A percentile compares a stretch with the other conserved stretches of the same genome.
Evolutionary conservation across 2,888 invertebrate species (phyloP).

Genomic region (Tyria jacobaeae): DNA sequence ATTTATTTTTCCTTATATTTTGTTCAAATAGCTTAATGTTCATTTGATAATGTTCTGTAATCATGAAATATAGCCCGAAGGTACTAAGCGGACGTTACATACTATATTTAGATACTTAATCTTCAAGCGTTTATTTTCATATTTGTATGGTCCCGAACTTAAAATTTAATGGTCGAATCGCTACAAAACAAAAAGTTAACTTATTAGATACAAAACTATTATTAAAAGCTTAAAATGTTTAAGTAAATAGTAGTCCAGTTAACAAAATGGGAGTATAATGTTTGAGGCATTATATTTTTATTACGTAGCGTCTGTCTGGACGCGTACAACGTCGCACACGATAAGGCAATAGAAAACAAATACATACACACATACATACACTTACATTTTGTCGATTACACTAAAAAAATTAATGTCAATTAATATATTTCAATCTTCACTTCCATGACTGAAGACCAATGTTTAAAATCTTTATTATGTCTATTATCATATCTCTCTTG

Average conservation of each 20-base stretch:
- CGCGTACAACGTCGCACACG: not conserved
- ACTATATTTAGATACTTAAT: conserved; percentile 47
- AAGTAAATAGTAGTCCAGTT: conserved; percentile 28
- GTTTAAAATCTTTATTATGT: too few relatives aligned
- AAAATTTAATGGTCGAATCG: conserved; percentile 51
- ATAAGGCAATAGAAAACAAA: not conserved
- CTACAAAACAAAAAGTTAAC: conserved; percentile 73
- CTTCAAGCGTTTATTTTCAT: conserved; percentile 19
- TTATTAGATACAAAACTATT: conserved; percentile 72
- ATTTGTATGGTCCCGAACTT: conserved; percentile 43
- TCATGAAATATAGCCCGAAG: conserved; percentile 74
- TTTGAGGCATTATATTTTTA: conserved; percentile 41
- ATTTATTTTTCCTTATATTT: too few relatives aligned
- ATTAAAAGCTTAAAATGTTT: conserved; percentile 60
- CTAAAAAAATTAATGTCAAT: too few relatives aligned
- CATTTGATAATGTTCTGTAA: conserved; percentile 61
- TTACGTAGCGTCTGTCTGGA: conserved; percentile 24
- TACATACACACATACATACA: not conserved
- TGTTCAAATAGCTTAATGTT: conserved; percentile 39
- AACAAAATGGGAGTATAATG: not conserved
- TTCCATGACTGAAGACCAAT: too few relatives aligned
- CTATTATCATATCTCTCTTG: too few relatives aligned
- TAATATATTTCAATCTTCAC: too few relatives aligned
- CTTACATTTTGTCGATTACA: too few relatives aligned
- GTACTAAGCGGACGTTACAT: conserved; percentile 59